Conservation (phyloP, 2,797 vertebrate species). For the Toxotes lorentzi region DNA sequence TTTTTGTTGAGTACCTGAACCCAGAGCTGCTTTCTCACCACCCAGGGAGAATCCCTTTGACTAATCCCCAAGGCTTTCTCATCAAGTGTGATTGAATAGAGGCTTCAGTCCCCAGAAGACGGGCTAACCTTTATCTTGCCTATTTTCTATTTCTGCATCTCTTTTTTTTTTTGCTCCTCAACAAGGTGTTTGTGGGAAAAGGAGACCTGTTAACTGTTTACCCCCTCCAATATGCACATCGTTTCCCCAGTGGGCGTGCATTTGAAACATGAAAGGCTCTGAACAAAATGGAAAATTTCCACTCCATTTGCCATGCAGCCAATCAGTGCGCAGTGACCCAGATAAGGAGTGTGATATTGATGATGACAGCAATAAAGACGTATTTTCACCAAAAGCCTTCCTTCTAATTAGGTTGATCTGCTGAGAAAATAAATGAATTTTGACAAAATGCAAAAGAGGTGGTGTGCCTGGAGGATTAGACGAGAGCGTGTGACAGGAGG, state of each 20-base stretch:
- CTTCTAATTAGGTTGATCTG: constrained; percentile 80
- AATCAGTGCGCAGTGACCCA: constrained; percentile 81
- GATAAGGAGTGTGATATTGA: constrained; percentile 80
- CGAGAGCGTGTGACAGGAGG: constrained; percentile 47
- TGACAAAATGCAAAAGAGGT: constrained; percentile 75
- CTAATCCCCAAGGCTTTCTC: constrained; percentile 77
- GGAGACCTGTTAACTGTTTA: constrained; percentile 74
- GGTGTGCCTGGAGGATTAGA: constrained; percentile 62
- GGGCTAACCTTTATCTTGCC: constrained; percentile 71
- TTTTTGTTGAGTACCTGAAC: constrained; percentile 71
- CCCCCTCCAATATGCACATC: constrained; percentile 40
- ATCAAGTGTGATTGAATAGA: constrained; percentile 79
- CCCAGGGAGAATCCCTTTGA: constrained; percentile 72
- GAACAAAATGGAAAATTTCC: constrained; percentile 79
- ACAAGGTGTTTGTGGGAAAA: constrained; percentile 63
- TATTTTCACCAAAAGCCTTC: constrained; percentile 75
- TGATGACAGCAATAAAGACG: constrained; percentile 81
- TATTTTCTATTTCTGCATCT: constrained; percentile 71
- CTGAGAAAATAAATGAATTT: constrained; percentile 76
- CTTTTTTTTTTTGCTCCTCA: constrained; percentile 54
- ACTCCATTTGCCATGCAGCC: constrained; percentile 79
- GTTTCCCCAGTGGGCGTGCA: constrained; percentile 56
- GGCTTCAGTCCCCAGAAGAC: constrained; percentile 71
- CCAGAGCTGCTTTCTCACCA: constrained; percentile 61
- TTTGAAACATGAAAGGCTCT: constrained; percentile 74